phyloP scores from a whole-genome alignment of 2,888 invertebrate genomes.

The Hemaris fuciformis region DNA sequence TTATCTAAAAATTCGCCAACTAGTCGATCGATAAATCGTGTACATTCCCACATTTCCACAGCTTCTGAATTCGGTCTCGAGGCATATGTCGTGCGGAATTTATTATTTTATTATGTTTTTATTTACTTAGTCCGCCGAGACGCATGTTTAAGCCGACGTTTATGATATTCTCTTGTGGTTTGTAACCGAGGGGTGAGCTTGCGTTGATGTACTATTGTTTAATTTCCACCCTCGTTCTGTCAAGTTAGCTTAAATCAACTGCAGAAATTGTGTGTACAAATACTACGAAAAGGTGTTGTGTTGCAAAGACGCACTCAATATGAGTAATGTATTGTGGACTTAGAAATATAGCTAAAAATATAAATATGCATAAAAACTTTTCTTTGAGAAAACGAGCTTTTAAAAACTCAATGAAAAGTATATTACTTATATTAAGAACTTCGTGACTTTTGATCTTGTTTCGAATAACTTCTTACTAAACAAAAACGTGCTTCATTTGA shows the following conservation, averaged over 20 bases:
- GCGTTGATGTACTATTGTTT: conserved; percentile 72
- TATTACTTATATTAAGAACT: too few relatives aligned
- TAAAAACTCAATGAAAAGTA: too few relatives aligned
- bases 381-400: not conserved
- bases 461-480: too few relatives aligned
- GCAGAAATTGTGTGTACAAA: conserved; percentile 25
- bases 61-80: conserved; percentile 33
- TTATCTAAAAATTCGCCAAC: not conserved
- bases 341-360: too few relatives aligned
- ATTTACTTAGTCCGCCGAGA: conserved; percentile 75
- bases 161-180: conserved; percentile 80
- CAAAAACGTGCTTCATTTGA: too few relatives aligned
- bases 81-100: conserved; percentile 76
- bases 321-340: too few relatives aligned
- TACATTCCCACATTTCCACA: not conserved
- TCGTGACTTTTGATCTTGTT: too few relatives aligned
- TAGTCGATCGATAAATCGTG: conserved; percentile 22
- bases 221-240: conserved; percentile 68
- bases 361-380: not conserved
- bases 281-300: conserved; percentile 23
- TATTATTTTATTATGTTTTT: conserved; percentile 81
- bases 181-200: conserved; percentile 58
- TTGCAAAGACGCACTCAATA: not conserved
- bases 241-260: conserved; percentile 42
- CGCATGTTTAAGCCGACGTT: conserved; percentile 80